These are phyloP conservation scores for Progne subis DNA, from an alignment of 2,113 vertebrate species.

Conservation along the genomic window DNA sequence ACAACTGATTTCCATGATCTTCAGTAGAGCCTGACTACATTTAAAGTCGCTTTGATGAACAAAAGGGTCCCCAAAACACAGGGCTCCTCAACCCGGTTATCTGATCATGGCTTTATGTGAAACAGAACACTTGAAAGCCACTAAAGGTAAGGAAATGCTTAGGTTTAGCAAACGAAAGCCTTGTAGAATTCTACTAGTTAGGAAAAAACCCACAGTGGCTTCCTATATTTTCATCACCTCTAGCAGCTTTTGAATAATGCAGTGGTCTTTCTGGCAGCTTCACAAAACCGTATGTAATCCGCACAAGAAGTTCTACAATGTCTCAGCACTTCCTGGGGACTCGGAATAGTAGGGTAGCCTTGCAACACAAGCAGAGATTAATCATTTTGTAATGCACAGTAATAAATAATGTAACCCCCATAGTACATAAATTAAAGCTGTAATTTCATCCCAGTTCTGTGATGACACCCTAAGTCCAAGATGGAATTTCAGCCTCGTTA, in stretches of 20 bases:
- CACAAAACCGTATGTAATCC: neutral
- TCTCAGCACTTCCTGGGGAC: slow-evolving; percentile 55
- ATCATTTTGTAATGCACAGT: slow-evolving; percentile 65
- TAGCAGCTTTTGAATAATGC: slow-evolving; percentile 22
- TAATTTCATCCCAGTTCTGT: slow-evolving; percentile 70
- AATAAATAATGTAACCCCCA: slow-evolving; percentile 71
- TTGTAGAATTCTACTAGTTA: neutral
- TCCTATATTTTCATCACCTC: slow-evolving; percentile 37
- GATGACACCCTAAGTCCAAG: slow-evolving; percentile 67
- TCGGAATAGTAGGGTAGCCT: neutral
- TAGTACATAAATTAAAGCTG: slow-evolving; percentile 70
- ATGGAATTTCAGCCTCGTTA: slow-evolving; percentile 74
- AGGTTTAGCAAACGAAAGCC: neutral
- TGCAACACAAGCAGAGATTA: slow-evolving; percentile 66
- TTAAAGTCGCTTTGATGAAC: neutral
- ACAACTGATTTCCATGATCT: neutral
- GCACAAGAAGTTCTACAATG: slow-evolving; percentile 13
- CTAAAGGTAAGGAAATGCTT: neutral
- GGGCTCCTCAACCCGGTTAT: neutral
- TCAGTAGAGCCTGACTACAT: neutral
- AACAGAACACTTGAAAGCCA: neutral
- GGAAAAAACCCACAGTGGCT: neutral
- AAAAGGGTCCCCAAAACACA: neutral
- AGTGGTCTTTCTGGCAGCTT: slow-evolving; percentile 17
- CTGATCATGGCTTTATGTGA: neutral